phyloP scores from a whole-genome alignment of 2,797 vertebrate genomes.

The Hydrocynus forskahlii region DNA sequence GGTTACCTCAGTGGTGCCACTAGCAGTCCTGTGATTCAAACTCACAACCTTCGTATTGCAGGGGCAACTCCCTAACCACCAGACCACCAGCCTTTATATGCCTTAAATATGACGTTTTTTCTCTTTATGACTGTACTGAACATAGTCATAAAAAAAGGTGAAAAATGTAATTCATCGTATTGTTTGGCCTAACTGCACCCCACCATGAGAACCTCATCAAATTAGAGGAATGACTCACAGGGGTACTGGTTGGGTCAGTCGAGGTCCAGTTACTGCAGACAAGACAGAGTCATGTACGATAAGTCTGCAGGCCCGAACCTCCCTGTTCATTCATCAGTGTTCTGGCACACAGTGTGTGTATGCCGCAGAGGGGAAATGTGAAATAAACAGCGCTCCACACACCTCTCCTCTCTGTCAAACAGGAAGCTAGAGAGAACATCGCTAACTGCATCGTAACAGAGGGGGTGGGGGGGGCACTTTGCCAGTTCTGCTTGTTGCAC shows the following conservation, averaged over 20 bases:
- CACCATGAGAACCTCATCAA: not conserved
- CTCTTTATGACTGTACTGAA: no score
- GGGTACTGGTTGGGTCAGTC: not conserved
- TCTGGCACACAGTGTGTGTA: constrained; percentile 46
- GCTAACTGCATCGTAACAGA: constrained; percentile 21
- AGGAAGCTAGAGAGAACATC: constrained; percentile 49
- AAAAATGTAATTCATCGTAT: no score
- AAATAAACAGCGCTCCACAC: constrained; percentile 59
- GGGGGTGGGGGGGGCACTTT: not conserved
- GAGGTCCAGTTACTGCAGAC: constrained; percentile 1
- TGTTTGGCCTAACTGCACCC: no score
- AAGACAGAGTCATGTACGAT: constrained; percentile 24
- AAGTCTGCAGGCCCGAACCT: constrained; percentile 17
- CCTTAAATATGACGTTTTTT: no score
- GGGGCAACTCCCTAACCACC: no score
- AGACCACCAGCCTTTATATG: no score
- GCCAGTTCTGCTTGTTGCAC: constrained; percentile 23
- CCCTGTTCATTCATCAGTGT: constrained; percentile 48
- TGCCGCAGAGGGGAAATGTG: constrained; percentile 51
- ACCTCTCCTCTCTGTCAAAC: constrained; percentile 52
- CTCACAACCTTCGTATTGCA: no score
- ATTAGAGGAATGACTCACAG: constrained; percentile 6
- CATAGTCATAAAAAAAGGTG: no score
- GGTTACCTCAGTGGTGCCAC: no score
- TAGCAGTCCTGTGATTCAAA: no score